phyloP scores from a whole-genome alignment of 2,797 vertebrate species.

The Eulemur mongoz region DNA sequence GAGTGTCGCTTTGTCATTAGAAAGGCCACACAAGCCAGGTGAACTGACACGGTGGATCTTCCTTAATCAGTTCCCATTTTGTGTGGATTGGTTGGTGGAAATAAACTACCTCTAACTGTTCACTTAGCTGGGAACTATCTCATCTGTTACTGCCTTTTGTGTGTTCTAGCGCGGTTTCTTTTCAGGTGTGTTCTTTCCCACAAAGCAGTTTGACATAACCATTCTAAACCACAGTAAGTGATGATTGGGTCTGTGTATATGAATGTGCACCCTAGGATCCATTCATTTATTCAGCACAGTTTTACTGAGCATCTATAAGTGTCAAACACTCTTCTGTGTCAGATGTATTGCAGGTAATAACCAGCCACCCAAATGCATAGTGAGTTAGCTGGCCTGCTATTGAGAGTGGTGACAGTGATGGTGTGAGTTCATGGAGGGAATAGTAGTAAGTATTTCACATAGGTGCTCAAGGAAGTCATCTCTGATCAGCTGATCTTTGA shows the following conservation, averaged over 20 bases:
- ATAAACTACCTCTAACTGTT: not conserved
- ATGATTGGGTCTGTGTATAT: not conserved
- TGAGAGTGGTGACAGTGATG: not conserved
- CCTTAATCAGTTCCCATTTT: not conserved
- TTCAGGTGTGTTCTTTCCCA: constrained; percentile 37
- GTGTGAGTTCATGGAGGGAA: not conserved
- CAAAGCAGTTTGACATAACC: not conserved
- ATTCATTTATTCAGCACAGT: not conserved
- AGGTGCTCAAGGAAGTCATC: not conserved
- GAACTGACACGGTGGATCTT: not conserved
- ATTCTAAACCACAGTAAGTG: not conserved
- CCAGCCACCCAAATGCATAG: accelerated
- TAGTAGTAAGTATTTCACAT: not conserved
- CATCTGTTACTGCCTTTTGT: not conserved
- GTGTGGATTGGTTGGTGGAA: not conserved
- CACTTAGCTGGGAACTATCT: not conserved
- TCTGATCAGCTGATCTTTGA: not conserved
- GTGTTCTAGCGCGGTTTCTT: not conserved
- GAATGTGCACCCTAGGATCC: not conserved
- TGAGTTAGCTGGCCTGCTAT: not conserved
- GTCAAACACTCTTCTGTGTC: not conserved
- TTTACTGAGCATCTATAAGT: not conserved
- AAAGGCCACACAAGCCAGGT: not conserved
- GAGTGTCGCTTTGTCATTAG: not conserved
- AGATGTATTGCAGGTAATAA: not conserved